Conservation (phyloP, 2,113 vertebrate genomes). For the Trachemys scripta region DNA sequence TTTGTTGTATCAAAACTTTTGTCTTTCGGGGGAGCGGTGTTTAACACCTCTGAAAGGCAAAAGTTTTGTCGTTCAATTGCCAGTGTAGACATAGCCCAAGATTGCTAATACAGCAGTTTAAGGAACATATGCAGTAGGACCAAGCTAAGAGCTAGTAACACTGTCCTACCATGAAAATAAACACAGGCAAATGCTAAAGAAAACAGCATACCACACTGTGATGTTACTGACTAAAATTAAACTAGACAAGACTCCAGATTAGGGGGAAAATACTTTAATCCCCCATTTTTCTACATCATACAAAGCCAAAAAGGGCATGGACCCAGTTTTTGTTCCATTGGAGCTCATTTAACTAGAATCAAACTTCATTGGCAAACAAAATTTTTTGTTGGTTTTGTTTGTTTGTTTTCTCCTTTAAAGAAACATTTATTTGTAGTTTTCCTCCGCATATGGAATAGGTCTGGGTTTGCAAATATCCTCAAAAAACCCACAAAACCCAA, state of each 20-base stretch:
- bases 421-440: neutral
- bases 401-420: neutral
- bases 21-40: too few relatives aligned
- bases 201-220: neutral
- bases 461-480: conserved; percentile 3
- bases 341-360: neutral
- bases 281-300: neutral
- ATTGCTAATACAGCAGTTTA: neutral
- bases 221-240: neutral
- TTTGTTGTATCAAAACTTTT: too few relatives aligned
- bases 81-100: neutral
- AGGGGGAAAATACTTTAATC: neutral
- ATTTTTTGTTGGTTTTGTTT: neutral
- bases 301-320: neutral
- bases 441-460: neutral
- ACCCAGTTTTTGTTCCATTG: neutral
- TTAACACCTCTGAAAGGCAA: too few relatives aligned
- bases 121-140: neutral
- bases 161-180: neutral
- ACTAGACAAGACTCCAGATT: neutral
- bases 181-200: neutral
- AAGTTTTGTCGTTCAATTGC: too few relatives aligned
- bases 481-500: neutral
- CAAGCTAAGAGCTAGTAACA: neutral
- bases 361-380: neutral